Evolutionary conservation across 2,797 vertebrate genomes (phyloP).

Genomic region (Diplodus puntazzo): DNA sequence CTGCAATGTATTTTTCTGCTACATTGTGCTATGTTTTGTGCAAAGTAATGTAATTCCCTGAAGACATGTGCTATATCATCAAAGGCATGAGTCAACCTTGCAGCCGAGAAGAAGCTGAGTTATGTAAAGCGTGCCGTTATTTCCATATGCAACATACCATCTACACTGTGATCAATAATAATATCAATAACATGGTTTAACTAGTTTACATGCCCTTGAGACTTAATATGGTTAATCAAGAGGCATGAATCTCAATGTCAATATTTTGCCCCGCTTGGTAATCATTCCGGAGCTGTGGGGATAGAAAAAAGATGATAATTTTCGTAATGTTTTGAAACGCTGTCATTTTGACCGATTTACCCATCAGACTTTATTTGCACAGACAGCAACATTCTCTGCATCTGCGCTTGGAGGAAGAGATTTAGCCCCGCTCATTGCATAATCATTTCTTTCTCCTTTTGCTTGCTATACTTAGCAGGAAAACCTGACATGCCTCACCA

Average conservation of each 20-base stretch:
- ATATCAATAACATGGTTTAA: slow-evolving; percentile 58
- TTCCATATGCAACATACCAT: slow-evolving; percentile 34
- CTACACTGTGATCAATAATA: slow-evolving; percentile 29
- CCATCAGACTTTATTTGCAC: slow-evolving; percentile 67
- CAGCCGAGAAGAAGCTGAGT: slow-evolving; percentile 29
- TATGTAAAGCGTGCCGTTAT: slow-evolving; percentile 42
- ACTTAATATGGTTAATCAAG: slow-evolving; percentile 40
- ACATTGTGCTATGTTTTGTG: slow-evolving; percentile 28
- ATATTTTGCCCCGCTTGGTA: slow-evolving; percentile 31
- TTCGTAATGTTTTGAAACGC: slow-evolving; percentile 60
- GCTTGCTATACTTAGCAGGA: slow-evolving; percentile 72
- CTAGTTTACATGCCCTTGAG: slow-evolving; percentile 45
- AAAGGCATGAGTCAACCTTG: slow-evolving; percentile 36
- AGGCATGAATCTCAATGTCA: slow-evolving; percentile 48
- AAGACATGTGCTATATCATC: slow-evolving; percentile 31
- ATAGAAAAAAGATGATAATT: slow-evolving; percentile 24
- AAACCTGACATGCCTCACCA: slow-evolving; percentile 69
- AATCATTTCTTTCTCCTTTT: slow-evolving; percentile 69
- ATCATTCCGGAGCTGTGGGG: slow-evolving; percentile 40
- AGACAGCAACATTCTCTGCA: slow-evolving; percentile 67
- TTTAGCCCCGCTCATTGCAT: slow-evolving; percentile 70
- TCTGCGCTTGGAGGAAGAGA: slow-evolving; percentile 66
- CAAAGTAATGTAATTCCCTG: slow-evolving; percentile 45
- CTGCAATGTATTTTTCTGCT: slow-evolving; percentile 12
- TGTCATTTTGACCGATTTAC: slow-evolving; percentile 73